Conservation (phyloP, 2,113 vertebrate genomes). For the Neodontobutis hainanensis region DNA sequence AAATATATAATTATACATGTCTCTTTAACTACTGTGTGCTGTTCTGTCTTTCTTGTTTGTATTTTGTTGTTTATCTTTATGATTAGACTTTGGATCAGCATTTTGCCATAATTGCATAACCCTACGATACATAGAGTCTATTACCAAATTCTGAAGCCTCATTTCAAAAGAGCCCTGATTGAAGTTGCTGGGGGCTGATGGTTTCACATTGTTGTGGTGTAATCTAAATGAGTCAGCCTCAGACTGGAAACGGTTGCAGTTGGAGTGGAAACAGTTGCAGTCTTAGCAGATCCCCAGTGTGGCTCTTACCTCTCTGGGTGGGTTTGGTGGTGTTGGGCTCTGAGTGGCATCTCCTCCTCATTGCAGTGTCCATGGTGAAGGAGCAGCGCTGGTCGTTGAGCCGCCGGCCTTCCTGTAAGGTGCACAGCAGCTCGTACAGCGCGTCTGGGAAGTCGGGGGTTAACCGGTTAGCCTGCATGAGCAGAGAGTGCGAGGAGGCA, state of each 20-base stretch:
- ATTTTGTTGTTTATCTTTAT: too few relatives aligned
- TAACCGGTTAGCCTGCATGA: conserved; percentile 64
- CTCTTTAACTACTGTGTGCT: too few relatives aligned
- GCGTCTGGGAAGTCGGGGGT: conserved; percentile 79
- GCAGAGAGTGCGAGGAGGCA: not conserved
- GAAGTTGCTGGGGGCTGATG: not conserved
- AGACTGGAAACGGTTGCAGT: conserved; percentile 24
- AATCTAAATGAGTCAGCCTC: conserved; percentile 31
- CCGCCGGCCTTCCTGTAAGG: conserved; percentile 77
- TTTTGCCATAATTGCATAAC: too few relatives aligned
- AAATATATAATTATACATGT: too few relatives aligned
- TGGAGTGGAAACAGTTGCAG: not conserved
- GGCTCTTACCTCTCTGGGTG: conserved; percentile 60
- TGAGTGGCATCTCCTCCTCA: conserved; percentile 77
- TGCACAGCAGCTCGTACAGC: conserved; percentile 79
- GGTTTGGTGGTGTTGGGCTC: conserved; percentile 76
- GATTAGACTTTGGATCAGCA: too few relatives aligned
- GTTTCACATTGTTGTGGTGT: conserved; percentile 20
- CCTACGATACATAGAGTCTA: too few relatives aligned
- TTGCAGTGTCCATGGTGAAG: conserved; percentile 67
- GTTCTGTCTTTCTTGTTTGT: too few relatives aligned
- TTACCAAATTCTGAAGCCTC: not conserved
- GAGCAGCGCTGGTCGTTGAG: conserved; percentile 85
- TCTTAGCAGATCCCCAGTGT: not conserved
- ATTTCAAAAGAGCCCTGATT: conserved; percentile 2